Evolutionary conservation across 2,113 vertebrate species (phyloP), one percentile per base, ranked within the genome.

Genomic region (Urocolius indicus): DNA sequence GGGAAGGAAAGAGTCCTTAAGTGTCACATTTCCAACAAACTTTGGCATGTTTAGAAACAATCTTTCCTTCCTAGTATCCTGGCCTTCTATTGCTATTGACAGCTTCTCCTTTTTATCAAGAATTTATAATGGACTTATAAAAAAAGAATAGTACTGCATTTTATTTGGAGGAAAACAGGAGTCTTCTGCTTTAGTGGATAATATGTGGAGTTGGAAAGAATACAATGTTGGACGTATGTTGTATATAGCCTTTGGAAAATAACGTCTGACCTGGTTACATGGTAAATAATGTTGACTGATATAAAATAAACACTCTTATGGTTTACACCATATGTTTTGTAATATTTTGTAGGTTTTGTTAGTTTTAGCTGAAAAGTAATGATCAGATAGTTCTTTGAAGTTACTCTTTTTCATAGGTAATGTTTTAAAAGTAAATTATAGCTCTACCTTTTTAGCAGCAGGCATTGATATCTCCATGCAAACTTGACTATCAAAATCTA

Each of bases 251-350:
- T 86, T 91, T 89, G 65, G 52, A 97, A 85, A 95, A 97, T 97
- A 97, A 96, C 93, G 97, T 98, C 93, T 97, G 96, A 98, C 90
- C 90, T 66, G 49, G 86, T 97, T 97, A 95, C 77, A 95, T 88
- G 88, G 87, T 97, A 97, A 97, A 97, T 96, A 96, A 97, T 86
- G 73, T 97, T 97, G 93, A 94, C 92, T 95, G 79, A 96, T 93
- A 97, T 87, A 97, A 98, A 97, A 96, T 96, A 97, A 98, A 96
- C 77, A 94, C 52, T 94, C 49, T 92, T 32, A 13, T 93, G 61
- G 57, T 97, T 96, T 97, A 49, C 55, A 95, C 94, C 91, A 84
- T 97, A 82, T 96, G 79, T 93, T 97, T 97, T 97, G 91, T 89
- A 97, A 94, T 96, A 96, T 94, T 95, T 96, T 96, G 83, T 94